Percentiles rank a stretch among this genome's conserved stretches.
These are phyloP conservation scores for Limosa lapponica DNA, from an alignment of 2,797 vertebrate species.

Conservation along the genomic window DNA sequence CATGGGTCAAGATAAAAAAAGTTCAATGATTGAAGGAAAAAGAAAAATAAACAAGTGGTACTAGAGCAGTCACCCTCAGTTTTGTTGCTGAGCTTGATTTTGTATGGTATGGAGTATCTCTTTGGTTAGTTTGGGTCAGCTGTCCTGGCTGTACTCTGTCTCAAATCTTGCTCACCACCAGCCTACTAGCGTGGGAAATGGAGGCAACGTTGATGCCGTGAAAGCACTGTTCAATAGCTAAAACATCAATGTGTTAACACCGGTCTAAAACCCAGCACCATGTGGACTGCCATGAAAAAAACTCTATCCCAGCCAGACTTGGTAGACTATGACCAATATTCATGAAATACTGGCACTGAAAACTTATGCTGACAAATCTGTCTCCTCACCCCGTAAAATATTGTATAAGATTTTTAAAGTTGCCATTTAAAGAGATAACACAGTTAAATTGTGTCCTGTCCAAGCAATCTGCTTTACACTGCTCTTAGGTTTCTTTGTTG, in stretches of 20 bases:
- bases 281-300: background rate
- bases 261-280: background rate
- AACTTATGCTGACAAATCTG: background rate
- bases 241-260: background rate
- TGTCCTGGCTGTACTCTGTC: background rate
- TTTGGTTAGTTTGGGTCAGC: background rate
- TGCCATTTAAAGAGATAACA: background rate
- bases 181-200: background rate
- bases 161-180: background rate
- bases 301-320: background rate
- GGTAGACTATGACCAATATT: background rate
- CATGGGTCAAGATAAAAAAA: background rate
- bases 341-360: background rate
- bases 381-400: background rate
- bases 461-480: background rate
- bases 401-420: background rate
- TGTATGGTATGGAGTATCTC: background rate
- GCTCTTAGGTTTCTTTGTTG: background rate
- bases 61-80: background rate
- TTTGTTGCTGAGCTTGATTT: background rate
- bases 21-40: background rate
- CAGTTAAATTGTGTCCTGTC: background rate
- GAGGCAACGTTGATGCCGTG: fast-evolving
- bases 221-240: background rate
- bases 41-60: background rate